Conservation (phyloP, 2,888 invertebrate species). For the Herminia tarsipennalis region DNA sequence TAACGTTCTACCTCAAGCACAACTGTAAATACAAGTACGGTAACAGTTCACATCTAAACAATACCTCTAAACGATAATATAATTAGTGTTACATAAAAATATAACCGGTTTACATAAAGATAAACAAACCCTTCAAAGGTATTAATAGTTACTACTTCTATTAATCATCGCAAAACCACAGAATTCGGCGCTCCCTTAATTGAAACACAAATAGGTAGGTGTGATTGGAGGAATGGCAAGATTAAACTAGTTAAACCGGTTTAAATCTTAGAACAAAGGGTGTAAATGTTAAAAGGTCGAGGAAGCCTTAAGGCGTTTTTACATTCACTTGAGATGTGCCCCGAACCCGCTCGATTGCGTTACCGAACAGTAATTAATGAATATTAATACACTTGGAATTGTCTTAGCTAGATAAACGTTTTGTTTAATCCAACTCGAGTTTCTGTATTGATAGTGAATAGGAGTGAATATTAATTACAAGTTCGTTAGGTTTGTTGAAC, state of each 20-base stretch:
- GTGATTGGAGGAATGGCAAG: slow-evolving; percentile 69
- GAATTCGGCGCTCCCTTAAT: slow-evolving; percentile 68
- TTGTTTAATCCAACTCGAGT: slow-evolving; percentile 19
- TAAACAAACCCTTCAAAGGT: too few species aligned
- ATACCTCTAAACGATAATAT: too few species aligned
- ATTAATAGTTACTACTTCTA: slow-evolving; percentile 35
- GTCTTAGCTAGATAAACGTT: slow-evolving; percentile 32
- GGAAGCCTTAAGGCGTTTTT: slow-evolving; percentile 54
- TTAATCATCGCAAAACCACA: slow-evolving; percentile 72
- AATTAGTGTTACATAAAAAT: too few species aligned
- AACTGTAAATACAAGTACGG: too few species aligned
- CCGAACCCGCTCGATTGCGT: slow-evolving; percentile 8
- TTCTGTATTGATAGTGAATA: slow-evolving; percentile 31
- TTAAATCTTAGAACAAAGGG: slow-evolving; percentile 57
- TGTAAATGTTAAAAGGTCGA: slow-evolving; percentile 57
- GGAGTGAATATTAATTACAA: slow-evolving; percentile 30
- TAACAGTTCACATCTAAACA: too few species aligned
- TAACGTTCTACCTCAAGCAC: too few species aligned
- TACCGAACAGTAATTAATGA: slow-evolving; percentile 35
- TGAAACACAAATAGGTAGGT: slow-evolving; percentile 80
- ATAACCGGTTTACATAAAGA: too few species aligned
- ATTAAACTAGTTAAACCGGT: slow-evolving; percentile 67
- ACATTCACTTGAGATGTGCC: slow-evolving; percentile 38
- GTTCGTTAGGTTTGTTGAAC: slow-evolving; percentile 6
- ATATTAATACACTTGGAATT: slow-evolving; percentile 38